Evolutionary conservation across 2,888 invertebrate genomes (phyloP).

Genomic region (Pseudococcus jackbeardsleyi): DNA sequence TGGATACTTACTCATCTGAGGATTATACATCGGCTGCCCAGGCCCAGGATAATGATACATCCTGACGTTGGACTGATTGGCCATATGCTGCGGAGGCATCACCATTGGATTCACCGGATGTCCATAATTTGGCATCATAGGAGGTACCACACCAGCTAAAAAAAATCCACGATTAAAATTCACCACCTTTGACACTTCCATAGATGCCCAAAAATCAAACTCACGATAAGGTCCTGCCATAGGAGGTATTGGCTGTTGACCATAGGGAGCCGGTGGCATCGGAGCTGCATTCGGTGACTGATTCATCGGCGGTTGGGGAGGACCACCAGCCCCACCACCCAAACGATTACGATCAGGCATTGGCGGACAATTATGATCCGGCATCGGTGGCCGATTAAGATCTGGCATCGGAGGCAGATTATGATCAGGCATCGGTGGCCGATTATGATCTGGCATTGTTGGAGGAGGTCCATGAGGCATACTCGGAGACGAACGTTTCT

Average conservation of each 20-base stretch:
- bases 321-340: background rate
- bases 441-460: background rate
- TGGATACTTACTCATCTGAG: conserved; percentile 57
- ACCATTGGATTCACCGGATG: conserved; percentile 60
- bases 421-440: background rate
- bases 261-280: conserved; percentile 13
- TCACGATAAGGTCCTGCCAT: conserved; percentile 27
- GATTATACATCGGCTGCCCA: conserved; percentile 5
- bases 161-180: background rate
- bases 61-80: conserved; percentile 1
- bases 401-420: too few relatives aligned
- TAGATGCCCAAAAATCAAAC: background rate
- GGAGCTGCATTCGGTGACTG: conserved; percentile 30
- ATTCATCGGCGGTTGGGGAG: background rate
- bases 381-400: too few relatives aligned
- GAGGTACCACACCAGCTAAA: conserved; percentile 16
- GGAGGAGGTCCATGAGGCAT: conserved; percentile 40
- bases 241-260: background rate
- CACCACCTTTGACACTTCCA: background rate
- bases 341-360: background rate
- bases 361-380: too few relatives aligned
- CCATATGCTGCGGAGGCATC: conserved; percentile 55
- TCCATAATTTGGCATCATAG: conserved; percentile 46
- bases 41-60: conserved; percentile 47
- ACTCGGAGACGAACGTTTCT: background rate